Evolutionary conservation across 2,888 invertebrate species (phyloP), one percentile per base, ranked within the genome.

Genomic region (Ligdia adustata): DNA sequence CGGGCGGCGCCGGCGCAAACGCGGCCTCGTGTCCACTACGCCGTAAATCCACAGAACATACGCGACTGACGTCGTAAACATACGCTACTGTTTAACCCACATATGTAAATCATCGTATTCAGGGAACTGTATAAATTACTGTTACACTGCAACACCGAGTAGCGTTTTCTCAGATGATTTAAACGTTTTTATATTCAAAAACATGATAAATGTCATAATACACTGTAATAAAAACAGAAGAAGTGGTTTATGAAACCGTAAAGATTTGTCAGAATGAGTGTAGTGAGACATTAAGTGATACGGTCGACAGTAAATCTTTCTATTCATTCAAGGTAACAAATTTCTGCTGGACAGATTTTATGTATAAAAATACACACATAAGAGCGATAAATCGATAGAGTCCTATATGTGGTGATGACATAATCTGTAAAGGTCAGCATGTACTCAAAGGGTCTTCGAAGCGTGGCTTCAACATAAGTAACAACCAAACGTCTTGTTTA

Each of bases 11-110:
- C 34, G 48, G 48, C 55, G 55, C 34, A 57, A 44, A 51, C 39
- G 51, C 55, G 66, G 61, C 69, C 67, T 67, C 66, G 69, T 61
- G 62, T 62, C 46, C 60, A 69, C 60, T 66, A 61, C 57, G 61
- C 52, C 60, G 69, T 70, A 70, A 66, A 66, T 64, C 61, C 55
- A 69, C 65, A 62, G 71, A 68, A 60, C 60, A 56, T 58, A 68
- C 12, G 9, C 3, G 15, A 9, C 29, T 69, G 64, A 69, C 72
- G 69, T 69, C 70, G 76, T 69, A 67, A 62, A 60, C 64, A 60
- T 60, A 44, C 49, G 59, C 57, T 67, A 61, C 62, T 53, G 62
- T 63, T 60, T 55, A 57, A 52, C 52, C 61, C 48, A 49, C 50
- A 60, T 60, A 63, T 60, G 47, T 9, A 54, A 56, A 60, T 57